Evolutionary conservation across 2,888 invertebrate species (phyloP).

Genomic region (Griposia aprilina): DNA sequence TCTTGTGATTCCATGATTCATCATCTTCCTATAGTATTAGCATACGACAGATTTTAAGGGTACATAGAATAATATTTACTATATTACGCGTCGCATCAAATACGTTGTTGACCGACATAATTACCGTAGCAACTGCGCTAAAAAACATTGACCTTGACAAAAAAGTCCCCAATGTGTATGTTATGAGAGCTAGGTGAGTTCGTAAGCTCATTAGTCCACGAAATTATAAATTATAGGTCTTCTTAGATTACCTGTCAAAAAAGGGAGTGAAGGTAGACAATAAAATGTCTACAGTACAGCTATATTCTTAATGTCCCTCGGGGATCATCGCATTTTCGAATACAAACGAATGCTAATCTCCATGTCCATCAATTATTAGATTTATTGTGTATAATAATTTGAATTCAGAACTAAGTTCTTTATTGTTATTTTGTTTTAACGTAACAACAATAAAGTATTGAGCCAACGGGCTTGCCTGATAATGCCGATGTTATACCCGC

Average conservation of each 20-base stretch:
- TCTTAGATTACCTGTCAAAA: neutral
- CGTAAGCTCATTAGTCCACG: neutral
- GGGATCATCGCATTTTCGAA: too few relatives aligned
- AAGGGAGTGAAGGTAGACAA: neutral
- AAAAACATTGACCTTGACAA: conserved; percentile 44
- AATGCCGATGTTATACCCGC: too few relatives aligned
- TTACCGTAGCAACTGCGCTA: conserved; percentile 22
- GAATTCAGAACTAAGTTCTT: too few relatives aligned
- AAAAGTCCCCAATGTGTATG: neutral
- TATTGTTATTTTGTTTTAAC: too few relatives aligned
- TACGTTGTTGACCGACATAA: conserved; percentile 40
- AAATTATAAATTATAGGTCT: neutral
- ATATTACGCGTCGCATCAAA: conserved; percentile 11
- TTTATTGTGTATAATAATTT: too few relatives aligned
- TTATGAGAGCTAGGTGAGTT: neutral
- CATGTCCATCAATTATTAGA: too few relatives aligned
- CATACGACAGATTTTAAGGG: neutral
- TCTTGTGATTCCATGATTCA: neutral
- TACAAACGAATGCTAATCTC: too few relatives aligned
- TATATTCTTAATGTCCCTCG: too few relatives aligned
- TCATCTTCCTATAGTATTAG: neutral
- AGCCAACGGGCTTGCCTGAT: too few relatives aligned
- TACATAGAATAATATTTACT: conserved; percentile 15
- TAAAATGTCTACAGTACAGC: too few relatives aligned
- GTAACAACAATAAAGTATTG: too few relatives aligned